Base-by-base conservation (phyloP, 2,113 vertebrate genomes). In the Bubo bubo region DNA sequence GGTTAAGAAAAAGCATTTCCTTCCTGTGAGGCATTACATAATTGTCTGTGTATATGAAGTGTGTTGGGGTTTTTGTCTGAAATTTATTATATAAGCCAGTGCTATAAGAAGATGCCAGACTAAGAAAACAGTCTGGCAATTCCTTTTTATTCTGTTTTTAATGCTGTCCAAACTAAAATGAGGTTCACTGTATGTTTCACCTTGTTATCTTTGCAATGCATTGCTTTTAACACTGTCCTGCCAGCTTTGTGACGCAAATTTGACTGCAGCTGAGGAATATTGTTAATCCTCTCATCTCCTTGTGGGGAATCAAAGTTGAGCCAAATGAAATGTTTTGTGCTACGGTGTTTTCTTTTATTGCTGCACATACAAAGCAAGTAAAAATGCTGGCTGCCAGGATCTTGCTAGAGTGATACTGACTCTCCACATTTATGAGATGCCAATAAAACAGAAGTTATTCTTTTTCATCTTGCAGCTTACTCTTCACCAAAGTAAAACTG, bases 401-500 rank as follows among this genome's bases (percentile, higher is more conserved):
- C 72, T 92, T 0, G 0, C 47, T 3, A 0, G 73, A 75, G 56
- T 72, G 39, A 43, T 93, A 49, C 76, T 72, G 60, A 53, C 96
- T 87, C 56, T 91, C 39, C 63, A 11, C 27, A 1, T 95, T 90
- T 62, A 75, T 56, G 76, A 95, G 34, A n/a, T 91, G 66, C 70
- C 77, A 92, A 8, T 89, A 94, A 95, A 95, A 27, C 14, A 71
- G 41, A 55, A 91, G 56, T 88, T 80, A 28, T 12, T 12, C 17
- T 77, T 70, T 96, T 79, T 95, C 50, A 80, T 93, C 55, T 87
- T 72, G 13, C 97, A 99, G 99, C 97, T 98, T 99, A 95, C 98
- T 99, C 92, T 99, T 99, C 97, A 99, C 99, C 56, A 99, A 99
- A 97, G 98, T 99, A 77, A 99, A 99, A 98, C 98, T 99, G 89